Conservation (phyloP, 2,113 vertebrate species). For the Triplophysa rosa region DNA sequence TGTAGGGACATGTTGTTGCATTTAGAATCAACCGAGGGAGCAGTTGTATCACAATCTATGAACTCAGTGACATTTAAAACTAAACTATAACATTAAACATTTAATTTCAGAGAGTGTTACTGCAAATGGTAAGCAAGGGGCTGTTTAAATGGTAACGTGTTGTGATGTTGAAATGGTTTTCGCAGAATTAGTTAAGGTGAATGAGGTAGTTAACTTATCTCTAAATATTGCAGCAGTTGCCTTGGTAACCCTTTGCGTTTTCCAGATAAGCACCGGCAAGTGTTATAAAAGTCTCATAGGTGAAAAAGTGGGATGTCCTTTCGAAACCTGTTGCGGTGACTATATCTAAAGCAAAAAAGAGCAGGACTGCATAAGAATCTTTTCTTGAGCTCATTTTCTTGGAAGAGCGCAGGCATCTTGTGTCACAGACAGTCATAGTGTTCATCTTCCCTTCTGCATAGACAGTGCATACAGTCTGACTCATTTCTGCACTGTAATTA, state of each 20-base stretch:
- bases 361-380: neutral
- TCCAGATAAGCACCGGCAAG: neutral
- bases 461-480: neutral
- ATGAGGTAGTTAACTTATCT: slow-evolving; percentile 27
- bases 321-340: slow-evolving; percentile 9
- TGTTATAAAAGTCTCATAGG: slow-evolving; percentile 19
- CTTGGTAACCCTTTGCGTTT: slow-evolving; percentile 28
- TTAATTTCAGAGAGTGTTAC: neutral
- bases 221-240: slow-evolving; percentile 30
- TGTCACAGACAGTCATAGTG: neutral
- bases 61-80: slow-evolving; percentile 3
- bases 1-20: neutral
- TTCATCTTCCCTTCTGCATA: neutral
- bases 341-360: neutral
- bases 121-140: neutral
- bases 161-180: slow-evolving; percentile 10
- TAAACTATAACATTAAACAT: neutral
- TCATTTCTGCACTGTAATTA: neutral
- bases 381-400: neutral
- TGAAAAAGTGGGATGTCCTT: neutral
- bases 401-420: neutral
- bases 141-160: neutral
- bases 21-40: slow-evolving; percentile 5
- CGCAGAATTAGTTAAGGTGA: neutral
- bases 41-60: slow-evolving; percentile 8